Conservation (phyloP, 2,797 vertebrate genomes). For the Sebastes glaucus region DNA sequence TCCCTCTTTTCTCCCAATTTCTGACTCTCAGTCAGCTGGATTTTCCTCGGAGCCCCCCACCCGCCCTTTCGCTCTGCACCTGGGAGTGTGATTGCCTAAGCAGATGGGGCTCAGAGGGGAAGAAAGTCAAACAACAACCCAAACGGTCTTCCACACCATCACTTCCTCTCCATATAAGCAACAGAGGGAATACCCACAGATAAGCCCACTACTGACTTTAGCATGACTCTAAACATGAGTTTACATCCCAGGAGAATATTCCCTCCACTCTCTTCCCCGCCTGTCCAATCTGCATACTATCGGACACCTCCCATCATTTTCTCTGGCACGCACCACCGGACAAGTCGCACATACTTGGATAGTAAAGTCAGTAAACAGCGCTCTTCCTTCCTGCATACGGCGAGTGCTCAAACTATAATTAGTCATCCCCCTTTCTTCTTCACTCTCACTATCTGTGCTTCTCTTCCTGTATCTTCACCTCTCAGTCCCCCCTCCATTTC, state of each 20-base stretch:
- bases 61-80: conserved; percentile 65
- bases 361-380: conserved; percentile 72
- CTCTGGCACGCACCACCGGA: conserved; percentile 57
- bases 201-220: conserved; percentile 26
- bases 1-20: conserved; percentile 33
- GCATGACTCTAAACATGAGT: conserved; percentile 12
- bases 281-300: conserved; percentile 56
- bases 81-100: conserved; percentile 76
- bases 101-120: conserved; percentile 76
- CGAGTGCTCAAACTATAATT: conserved; percentile 64
- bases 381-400: conserved; percentile 69
- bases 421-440: conserved; percentile 30
- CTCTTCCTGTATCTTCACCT: conserved; percentile 29
- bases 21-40: conserved; percentile 62
- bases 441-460: conserved; percentile 40
- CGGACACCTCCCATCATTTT: conserved; percentile 61
- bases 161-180: conserved; percentile 52
- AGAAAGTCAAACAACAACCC: conserved; percentile 72
- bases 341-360: conserved; percentile 65
- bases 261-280: background rate
- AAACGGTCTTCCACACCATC: conserved; percentile 58
- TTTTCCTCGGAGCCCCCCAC: conserved; percentile 31
- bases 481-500: conserved; percentile 7
- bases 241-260: conserved; percentile 11
- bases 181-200: conserved; percentile 65